Evolutionary conservation across 2,797 vertebrate species (phyloP).

Genomic region (Arrhamphus sclerolepis): DNA sequence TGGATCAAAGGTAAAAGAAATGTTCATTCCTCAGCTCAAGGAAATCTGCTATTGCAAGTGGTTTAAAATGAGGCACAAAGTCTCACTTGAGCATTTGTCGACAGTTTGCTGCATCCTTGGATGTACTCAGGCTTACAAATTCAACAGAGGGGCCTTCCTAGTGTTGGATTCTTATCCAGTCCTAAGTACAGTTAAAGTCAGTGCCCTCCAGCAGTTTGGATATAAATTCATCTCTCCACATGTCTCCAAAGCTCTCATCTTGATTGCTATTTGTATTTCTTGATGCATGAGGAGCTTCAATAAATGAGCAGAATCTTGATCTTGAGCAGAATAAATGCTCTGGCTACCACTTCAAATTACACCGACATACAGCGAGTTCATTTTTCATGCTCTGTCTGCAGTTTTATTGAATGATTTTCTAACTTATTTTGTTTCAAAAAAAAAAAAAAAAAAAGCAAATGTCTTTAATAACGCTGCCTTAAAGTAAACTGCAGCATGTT

Average conservation of each 20-base stretch:
- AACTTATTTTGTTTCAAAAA: neutral
- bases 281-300: constrained; percentile 54
- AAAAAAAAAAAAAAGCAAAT: constrained; percentile 3
- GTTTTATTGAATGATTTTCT: constrained; percentile 12
- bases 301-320: constrained; percentile 66
- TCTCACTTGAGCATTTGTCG: constrained; percentile 51
- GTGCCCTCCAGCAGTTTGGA: constrained; percentile 73
- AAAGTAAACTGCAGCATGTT: neutral
- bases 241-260: constrained; percentile 74
- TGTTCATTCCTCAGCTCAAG: constrained; percentile 40
- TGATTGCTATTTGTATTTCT: constrained; percentile 75
- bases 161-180: constrained; percentile 69
- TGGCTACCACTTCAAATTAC: constrained; percentile 39
- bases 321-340: constrained; percentile 58
- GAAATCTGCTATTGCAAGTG: constrained; percentile 37
- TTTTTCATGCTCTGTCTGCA: constrained; percentile 24
- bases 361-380: constrained; percentile 21
- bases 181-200: constrained; percentile 74
- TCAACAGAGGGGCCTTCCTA: constrained; percentile 69
- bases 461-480: neutral
- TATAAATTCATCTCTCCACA: constrained; percentile 75
- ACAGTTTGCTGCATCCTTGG: constrained; percentile 57
- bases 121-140: constrained; percentile 59
- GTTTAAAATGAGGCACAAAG: constrained; percentile 51
- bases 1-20: constrained; percentile 49